A percentile compares a stretch with the other conserved stretches of the same genome.
Conservation (phyloP, 2,797 vertebrate species). For the Lemur catta region DNA sequence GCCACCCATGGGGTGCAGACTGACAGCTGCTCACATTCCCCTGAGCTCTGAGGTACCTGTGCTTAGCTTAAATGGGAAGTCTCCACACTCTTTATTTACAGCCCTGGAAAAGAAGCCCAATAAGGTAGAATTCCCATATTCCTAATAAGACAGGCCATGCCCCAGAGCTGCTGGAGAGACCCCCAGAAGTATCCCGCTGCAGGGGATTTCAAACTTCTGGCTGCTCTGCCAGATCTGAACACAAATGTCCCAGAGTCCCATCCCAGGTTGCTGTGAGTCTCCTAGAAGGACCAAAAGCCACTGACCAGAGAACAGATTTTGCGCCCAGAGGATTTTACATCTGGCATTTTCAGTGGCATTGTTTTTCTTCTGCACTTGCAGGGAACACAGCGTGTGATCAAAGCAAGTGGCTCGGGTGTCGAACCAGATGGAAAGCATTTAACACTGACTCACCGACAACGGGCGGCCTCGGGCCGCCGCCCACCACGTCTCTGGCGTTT, state of each 20-base stretch:
- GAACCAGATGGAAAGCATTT: not conserved
- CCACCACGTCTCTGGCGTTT: rapidly evolving
- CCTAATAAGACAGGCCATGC: not conserved
- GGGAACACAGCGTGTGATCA: not conserved
- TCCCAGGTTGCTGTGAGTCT: rapidly evolving
- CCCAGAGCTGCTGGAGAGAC: not conserved
- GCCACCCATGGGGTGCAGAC: rapidly evolving
- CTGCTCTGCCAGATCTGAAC: not conserved
- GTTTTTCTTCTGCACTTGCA: not conserved
- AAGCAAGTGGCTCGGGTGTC: rapidly evolving
- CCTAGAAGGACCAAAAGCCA: not conserved
- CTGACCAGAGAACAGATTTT: rapidly evolving
- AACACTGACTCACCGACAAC: rapidly evolving
- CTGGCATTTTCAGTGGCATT: rapidly evolving
- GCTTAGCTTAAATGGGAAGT: not conserved
- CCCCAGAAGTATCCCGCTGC: not conserved
- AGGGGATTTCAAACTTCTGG: no score
- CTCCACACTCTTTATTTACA: not conserved
- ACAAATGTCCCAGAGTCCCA: rapidly evolving
- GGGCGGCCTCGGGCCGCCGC: rapidly evolving
- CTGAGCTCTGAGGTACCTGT: not conserved
- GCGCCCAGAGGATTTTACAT: not conserved
- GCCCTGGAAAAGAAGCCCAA: not conserved
- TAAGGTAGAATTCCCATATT: not conserved
- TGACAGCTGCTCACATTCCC: rapidly evolving